Evolutionary conservation across 2,113 vertebrate genomes (phyloP).

Genomic region (Eublepharis macularius): DNA sequence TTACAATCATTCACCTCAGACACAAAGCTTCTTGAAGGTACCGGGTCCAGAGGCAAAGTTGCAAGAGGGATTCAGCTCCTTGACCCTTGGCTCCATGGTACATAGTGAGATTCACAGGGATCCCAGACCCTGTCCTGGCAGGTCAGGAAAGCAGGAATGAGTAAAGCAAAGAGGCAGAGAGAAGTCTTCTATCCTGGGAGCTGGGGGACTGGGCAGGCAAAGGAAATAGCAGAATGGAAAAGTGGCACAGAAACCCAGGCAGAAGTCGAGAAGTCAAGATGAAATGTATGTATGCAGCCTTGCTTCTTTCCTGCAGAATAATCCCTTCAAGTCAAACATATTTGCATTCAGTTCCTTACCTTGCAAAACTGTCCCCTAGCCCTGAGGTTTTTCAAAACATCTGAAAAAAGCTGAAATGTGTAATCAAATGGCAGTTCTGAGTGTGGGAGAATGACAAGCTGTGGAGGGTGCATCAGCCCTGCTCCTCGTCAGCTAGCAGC

Average conservation of each 20-base stretch:
- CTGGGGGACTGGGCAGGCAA: too few relatives aligned
- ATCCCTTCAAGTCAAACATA: neutral
- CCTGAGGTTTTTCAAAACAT: neutral
- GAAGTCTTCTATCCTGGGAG: neutral
- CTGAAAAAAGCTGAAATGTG: neutral
- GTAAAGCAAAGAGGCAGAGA: neutral
- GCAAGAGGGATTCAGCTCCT: neutral
- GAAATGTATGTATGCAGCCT: neutral
- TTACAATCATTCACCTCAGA: neutral
- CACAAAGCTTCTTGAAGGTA: neutral
- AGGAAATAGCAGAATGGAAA: neutral
- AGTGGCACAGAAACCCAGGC: neutral
- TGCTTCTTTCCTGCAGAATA: neutral
- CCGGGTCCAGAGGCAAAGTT: neutral
- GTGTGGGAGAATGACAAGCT: neutral
- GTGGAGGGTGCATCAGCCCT: neutral
- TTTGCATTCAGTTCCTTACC: neutral
- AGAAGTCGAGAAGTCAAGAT: neutral
- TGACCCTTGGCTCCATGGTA: neutral
- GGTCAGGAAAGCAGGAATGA: neutral
- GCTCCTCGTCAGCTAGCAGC: neutral
- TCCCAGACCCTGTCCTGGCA: neutral
- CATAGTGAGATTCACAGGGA: neutral
- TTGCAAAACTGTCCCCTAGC: neutral
- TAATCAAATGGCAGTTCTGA: neutral